Evolutionary conservation across 2,113 vertebrate genomes (phyloP).

Genomic region (Gobiocypris rarus): DNA sequence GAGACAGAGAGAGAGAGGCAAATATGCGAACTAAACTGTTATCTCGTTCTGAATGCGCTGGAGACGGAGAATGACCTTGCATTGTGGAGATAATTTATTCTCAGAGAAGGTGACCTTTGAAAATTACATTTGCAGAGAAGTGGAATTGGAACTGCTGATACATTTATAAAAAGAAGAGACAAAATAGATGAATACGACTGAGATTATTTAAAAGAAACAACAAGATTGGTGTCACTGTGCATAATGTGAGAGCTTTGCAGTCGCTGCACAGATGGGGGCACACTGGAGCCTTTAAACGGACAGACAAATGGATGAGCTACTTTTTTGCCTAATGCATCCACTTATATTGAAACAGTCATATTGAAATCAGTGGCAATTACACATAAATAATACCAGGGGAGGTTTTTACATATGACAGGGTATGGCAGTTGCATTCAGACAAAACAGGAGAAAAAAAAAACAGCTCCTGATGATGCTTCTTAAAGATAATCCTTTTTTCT

Average conservation of each 20-base stretch:
- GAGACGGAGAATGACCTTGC: conserved; percentile 54
- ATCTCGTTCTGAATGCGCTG: conserved; percentile 50
- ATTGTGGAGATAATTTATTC: conserved; percentile 65
- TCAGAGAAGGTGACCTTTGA: conserved; percentile 63
- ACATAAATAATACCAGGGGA: no score
- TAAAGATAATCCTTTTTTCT: no score
- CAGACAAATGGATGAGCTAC: neutral
- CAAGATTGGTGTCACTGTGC: conserved; percentile 13
- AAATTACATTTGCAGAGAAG: conserved; percentile 69
- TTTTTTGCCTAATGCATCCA: conserved; percentile 19
- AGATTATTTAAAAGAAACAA: conserved; percentile 45
- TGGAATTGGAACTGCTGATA: conserved; percentile 46
- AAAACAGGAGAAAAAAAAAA: no score
- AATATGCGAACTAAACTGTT: conserved; percentile 63
- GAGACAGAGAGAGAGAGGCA: conserved; percentile 50
- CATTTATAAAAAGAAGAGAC: conserved; percentile 45
- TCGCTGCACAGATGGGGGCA: conserved; percentile 11
- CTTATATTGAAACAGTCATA: conserved; percentile 22
- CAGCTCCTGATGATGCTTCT: no score
- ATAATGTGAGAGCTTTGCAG: conserved; percentile 10
- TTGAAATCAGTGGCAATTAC: conserved; percentile 14
- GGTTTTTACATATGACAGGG: no score
- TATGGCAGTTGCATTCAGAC: no score
- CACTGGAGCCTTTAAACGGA: conserved; percentile 30
- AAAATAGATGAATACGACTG: conserved; percentile 37